phyloP scores from a whole-genome alignment of 2,888 invertebrate species.

The Buathra laborator region DNA sequence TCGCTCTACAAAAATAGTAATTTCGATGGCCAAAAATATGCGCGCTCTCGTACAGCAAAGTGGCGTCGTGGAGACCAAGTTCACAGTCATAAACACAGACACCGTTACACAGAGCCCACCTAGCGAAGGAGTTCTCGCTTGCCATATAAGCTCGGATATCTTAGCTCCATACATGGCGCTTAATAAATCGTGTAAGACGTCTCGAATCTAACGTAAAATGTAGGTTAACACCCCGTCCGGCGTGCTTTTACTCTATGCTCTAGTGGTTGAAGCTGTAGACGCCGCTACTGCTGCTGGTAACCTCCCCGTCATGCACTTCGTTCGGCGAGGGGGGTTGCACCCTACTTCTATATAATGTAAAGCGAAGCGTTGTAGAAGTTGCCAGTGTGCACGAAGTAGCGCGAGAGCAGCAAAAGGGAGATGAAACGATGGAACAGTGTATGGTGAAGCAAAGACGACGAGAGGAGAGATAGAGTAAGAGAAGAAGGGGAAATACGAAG shows the following conservation, averaged over 20 bases:
- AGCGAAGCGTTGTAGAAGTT: conserved; percentile 31
- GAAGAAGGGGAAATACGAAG: conserved; percentile 36
- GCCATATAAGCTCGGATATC: not conserved
- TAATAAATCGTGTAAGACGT: conserved; percentile 77
- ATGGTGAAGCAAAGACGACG: conserved; percentile 42
- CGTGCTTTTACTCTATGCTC: conserved; percentile 63
- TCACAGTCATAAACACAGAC: too few relatives aligned
- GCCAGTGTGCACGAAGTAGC: conserved; percentile 8
- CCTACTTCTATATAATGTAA: conserved; percentile 65
- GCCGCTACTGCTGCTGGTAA: conserved; percentile 41
- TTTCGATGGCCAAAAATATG: too few relatives aligned
- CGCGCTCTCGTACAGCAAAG: too few relatives aligned
- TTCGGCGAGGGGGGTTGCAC: conserved; percentile 49
- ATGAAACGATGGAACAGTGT: conserved; percentile 22
- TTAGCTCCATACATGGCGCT: not conserved
- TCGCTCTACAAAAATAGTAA: too few relatives aligned
- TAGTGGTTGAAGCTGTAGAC: conserved; percentile 7
- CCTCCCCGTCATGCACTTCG: conserved; percentile 60
- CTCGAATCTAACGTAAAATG: conserved; percentile 80
- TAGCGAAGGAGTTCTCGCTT: not conserved
- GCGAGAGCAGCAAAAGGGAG: conserved; percentile 36
- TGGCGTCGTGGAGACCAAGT: too few relatives aligned
- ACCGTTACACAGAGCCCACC: too few relatives aligned
- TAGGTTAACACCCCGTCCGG: conserved; percentile 77
- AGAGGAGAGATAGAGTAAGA: conserved; percentile 39